phyloP scores from a whole-genome alignment of 2,797 vertebrate species.

The Choloepus didactylus region DNA sequence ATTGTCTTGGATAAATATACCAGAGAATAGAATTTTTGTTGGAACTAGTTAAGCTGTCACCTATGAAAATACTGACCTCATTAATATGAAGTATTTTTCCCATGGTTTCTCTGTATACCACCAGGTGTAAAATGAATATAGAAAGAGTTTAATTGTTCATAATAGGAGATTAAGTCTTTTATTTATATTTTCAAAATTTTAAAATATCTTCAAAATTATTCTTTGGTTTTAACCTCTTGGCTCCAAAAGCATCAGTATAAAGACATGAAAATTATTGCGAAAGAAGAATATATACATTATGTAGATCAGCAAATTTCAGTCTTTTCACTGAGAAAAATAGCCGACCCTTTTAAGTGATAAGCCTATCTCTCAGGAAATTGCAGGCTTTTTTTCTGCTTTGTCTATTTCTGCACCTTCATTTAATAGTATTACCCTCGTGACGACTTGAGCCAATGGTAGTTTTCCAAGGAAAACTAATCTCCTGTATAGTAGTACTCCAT shows the following conservation, averaged over 20 bases:
- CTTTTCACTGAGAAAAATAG: not conserved
- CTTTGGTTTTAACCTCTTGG: not conserved
- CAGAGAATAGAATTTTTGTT: conserved; percentile 42
- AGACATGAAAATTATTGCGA: not conserved
- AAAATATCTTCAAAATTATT: conserved; percentile 11
- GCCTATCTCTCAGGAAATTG: not conserved
- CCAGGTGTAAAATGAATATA: not conserved
- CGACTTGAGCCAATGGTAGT: not conserved
- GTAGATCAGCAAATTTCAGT: not conserved
- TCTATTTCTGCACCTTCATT: not conserved
- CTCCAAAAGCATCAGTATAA: not conserved
- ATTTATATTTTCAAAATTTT: not conserved
- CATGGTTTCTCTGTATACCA: not conserved
- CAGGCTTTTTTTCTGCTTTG: not conserved
- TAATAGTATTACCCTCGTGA: not conserved
- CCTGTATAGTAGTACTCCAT: not conserved
- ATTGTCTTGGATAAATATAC: not conserved
- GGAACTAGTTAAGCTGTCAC: not conserved
- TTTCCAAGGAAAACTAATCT: not conserved
- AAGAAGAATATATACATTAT: not conserved
- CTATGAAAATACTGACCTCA: conserved; percentile 52
- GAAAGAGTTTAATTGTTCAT: not conserved
- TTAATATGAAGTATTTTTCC: conserved; percentile 31
- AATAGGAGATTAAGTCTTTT: not conserved
- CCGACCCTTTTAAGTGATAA: not conserved